phyloP scores from a whole-genome alignment of 2,888 invertebrate genomes.

The Eulithis prunata region DNA sequence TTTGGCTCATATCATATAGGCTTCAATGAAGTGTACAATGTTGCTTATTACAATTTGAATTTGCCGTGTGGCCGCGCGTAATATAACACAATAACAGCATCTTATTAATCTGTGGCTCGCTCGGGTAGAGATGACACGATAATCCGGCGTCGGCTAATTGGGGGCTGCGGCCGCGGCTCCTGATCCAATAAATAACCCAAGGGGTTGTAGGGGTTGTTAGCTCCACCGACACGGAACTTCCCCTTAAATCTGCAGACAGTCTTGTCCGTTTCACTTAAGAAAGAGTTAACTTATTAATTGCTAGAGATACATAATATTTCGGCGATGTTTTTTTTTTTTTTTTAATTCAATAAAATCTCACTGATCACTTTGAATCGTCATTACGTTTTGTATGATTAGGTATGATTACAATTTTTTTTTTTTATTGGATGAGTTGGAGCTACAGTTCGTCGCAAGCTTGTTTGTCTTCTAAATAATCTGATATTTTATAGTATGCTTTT shows the following conservation, averaged over 20 bases:
- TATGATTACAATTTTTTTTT: too few species aligned
- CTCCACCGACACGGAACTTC: not conserved
- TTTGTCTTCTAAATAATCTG: too few species aligned
- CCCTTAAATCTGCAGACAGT: not conserved
- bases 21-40: too few species aligned
- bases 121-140: slow-evolving; percentile 19
- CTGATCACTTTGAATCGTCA: too few species aligned
- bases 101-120: slow-evolving; percentile 9
- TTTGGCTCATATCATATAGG: too few species aligned
- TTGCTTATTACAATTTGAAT: not conserved
- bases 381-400: too few species aligned
- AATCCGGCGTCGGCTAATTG: slow-evolving; percentile 26
- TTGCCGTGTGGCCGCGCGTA: not conserved
- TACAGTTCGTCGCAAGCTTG: too few species aligned
- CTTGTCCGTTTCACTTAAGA: not conserved
- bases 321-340: too few species aligned
- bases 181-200: slow-evolving; percentile 21
- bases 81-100: not conserved
- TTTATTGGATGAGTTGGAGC: too few species aligned
- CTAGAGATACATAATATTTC: not conserved
- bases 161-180: slow-evolving; percentile 11
- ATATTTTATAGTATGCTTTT: too few species aligned
- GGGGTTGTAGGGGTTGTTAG: slow-evolving; percentile 1
- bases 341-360: too few species aligned
- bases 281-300: not conserved